Evolutionary conservation across 1,140 invertebrate species (phyloP).

Genomic region (Probaryconus sp.): DNA sequence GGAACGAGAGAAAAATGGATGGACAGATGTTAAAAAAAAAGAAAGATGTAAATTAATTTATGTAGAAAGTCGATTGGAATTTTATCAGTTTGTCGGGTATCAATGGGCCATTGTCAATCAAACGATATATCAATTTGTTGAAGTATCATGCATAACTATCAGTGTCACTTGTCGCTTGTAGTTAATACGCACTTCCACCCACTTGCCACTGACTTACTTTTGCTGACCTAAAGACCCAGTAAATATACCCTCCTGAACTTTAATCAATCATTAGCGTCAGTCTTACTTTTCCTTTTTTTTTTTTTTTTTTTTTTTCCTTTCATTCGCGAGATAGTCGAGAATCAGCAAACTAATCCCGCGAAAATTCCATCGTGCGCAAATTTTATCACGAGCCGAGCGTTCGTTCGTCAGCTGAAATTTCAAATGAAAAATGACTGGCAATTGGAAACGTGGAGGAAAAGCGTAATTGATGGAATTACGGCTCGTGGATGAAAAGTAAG

Average conservation of each 20-base stretch:
- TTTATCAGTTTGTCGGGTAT: conserved; percentile 2
- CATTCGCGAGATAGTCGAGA: too few species aligned
- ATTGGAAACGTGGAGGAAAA: too few species aligned
- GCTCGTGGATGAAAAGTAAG: too few species aligned
- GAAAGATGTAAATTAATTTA: conserved; percentile 38
- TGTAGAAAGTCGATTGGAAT: conserved; percentile 40
- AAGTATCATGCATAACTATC: conserved; percentile 42
- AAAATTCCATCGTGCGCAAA: too few species aligned
- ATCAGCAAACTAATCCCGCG: too few species aligned
- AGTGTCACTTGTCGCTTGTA: conserved; percentile 40
- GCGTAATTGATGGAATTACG: too few species aligned
- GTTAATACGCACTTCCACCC: conserved; percentile 54
- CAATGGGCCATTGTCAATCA: conserved; percentile 42
- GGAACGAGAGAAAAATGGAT: background rate
- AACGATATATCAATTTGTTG: conserved; percentile 38
- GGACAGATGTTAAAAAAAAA: background rate
- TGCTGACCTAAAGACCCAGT: conserved; percentile 76
- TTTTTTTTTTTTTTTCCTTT: background rate
- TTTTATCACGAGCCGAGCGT: too few species aligned
- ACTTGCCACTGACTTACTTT: conserved; percentile 73
- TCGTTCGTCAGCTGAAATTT: too few species aligned
- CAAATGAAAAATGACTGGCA: too few species aligned
- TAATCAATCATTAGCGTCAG: conserved; percentile 57
- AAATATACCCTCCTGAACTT: conserved; percentile 69
- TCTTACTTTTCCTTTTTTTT: conserved; percentile 1